phyloP scores from a whole-genome alignment of 2,888 invertebrate genomes.

The Chrysolina haemoptera region DNA sequence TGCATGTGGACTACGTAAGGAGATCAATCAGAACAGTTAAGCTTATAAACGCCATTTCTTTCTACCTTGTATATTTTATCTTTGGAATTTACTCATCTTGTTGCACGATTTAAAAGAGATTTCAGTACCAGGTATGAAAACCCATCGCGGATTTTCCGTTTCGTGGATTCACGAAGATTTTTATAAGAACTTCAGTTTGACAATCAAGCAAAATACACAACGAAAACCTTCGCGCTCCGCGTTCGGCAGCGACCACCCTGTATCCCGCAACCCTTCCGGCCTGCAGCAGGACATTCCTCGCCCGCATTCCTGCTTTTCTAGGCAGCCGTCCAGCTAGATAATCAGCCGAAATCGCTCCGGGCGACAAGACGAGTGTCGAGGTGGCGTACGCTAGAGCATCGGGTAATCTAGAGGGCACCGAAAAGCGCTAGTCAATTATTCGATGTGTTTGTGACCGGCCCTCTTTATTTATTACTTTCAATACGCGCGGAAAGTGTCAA shows the following conservation, averaged over 20 bases:
- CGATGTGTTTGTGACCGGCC: constrained; percentile 51
- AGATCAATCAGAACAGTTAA: too few relatives aligned
- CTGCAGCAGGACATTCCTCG: constrained; percentile 54
- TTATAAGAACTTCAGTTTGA: too few relatives aligned
- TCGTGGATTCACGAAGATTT: too few relatives aligned
- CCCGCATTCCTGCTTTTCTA: constrained; percentile 43
- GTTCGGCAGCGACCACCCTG: constrained; percentile 27
- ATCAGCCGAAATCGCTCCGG: constrained; percentile 15
- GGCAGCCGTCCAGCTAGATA: constrained; percentile 41
- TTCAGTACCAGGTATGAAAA: too few relatives aligned
- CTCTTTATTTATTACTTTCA: constrained; percentile 50
- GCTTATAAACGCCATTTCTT: too few relatives aligned
- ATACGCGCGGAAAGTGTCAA: constrained; percentile 21
- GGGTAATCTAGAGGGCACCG: constrained; percentile 52
- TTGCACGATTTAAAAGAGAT: too few relatives aligned
- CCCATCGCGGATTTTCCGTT: too few relatives aligned
- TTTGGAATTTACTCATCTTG: too few relatives aligned
- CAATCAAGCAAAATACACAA: constrained; percentile 21
- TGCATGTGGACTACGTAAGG: too few relatives aligned
- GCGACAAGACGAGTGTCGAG: constrained; percentile 31
- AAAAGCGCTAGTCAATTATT: constrained; percentile 57
- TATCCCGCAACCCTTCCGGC: constrained; percentile 44
- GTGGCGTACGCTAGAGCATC: constrained; percentile 43
- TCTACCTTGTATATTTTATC: too few relatives aligned
- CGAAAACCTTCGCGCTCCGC: background rate